Conservation (phyloP, 1,140 invertebrate species). For the Eupeodes corollae region DNA sequence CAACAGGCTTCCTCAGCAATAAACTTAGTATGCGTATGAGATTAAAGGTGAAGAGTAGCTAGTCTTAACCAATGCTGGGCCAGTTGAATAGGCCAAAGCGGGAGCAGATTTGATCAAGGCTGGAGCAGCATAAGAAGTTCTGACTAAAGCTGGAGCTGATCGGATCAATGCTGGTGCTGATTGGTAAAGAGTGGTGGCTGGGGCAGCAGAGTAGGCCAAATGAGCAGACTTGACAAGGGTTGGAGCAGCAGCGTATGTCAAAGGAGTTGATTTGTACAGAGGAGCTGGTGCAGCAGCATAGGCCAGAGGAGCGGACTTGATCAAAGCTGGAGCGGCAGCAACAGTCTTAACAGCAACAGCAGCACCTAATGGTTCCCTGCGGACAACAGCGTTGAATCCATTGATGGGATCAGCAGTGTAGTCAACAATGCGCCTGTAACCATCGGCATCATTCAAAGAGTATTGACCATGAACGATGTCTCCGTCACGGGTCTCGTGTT, state of each 20-base stretch:
- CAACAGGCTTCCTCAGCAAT: slow-evolving; percentile 1
- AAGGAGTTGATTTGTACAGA: background rate
- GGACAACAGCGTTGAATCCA: slow-evolving; percentile 10
- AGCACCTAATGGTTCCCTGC: slow-evolving; percentile 31
- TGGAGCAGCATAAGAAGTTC: too few species aligned
- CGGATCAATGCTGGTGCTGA: background rate
- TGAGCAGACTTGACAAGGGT: slow-evolving; percentile 9
- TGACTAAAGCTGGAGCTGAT: too few species aligned
- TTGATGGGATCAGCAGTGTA: slow-evolving; percentile 1
- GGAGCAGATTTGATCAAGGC: too few species aligned
- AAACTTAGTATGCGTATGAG: slow-evolving; percentile 27
- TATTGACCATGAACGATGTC: slow-evolving; percentile 38
- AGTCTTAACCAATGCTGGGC: slow-evolving; percentile 17
- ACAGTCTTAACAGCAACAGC: slow-evolving; percentile 14
- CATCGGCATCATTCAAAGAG: slow-evolving; percentile 37
- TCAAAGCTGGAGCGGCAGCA: slow-evolving; percentile 3
- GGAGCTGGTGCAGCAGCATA: slow-evolving; percentile 5
- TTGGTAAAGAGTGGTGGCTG: slow-evolving; percentile 8
- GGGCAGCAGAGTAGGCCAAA: background rate
- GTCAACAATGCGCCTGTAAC: slow-evolving; percentile 24
- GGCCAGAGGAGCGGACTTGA: background rate
- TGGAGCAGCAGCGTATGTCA: slow-evolving; percentile 7
- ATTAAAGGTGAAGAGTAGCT: slow-evolving; percentile 27
- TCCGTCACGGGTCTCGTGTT: slow-evolving; percentile 35
- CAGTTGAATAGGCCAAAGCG: too few species aligned